Conservation (phyloP, 1,140 invertebrate species). For the Panulirus ornatus region DNA sequence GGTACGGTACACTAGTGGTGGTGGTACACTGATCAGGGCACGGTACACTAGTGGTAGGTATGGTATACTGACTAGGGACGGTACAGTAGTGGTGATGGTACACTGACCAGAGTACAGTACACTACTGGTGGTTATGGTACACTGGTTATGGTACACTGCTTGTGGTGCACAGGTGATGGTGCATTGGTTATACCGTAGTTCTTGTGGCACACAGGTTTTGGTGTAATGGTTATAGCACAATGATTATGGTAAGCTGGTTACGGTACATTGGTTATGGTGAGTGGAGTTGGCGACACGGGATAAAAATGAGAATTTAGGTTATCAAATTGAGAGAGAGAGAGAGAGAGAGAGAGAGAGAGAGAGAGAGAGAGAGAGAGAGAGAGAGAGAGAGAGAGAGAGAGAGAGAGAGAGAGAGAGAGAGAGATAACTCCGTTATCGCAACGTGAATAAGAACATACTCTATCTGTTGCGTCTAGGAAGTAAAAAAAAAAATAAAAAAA, state of each 20-base stretch:
- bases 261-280: neutral
- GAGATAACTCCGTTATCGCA: neutral
- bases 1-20: no score
- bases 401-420: conserved; percentile 1
- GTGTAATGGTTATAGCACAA: no score
- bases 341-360: conserved; percentile 11
- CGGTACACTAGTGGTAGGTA: no score
- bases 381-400: conserved; percentile 3
- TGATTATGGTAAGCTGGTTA: no score
- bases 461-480: neutral
- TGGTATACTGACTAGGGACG: neutral
- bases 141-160: no score
- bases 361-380: neutral
- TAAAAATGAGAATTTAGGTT: neutral
- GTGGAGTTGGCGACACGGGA: neutral
- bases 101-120: no score
- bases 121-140: no score
- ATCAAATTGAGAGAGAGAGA: neutral
- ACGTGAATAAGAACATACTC: neutral
- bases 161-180: no score
- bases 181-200: no score
- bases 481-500: neutral
- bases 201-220: no score
- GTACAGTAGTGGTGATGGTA: neutral
- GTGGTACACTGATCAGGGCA: no score